Conservation (phyloP, 2,113 vertebrate species). For the Brachypodius melanocephalos region DNA sequence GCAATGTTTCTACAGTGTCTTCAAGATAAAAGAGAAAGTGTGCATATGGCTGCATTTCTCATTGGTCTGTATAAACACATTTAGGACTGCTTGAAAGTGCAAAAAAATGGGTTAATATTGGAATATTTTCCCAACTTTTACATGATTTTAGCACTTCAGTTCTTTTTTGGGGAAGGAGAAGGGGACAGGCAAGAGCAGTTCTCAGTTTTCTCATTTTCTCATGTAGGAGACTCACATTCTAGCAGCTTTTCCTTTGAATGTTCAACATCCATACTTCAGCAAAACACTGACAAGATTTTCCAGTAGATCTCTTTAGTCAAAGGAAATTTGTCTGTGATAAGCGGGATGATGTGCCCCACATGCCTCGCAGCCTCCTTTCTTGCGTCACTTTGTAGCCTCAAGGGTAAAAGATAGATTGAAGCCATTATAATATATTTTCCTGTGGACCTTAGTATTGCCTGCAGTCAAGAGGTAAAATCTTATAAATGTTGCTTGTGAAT, state of each 20-base stretch:
- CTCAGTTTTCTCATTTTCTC: neutral
- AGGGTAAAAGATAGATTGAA: neutral
- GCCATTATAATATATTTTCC: neutral
- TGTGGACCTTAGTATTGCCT: neutral
- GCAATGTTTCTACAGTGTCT: neutral
- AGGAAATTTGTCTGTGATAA: neutral
- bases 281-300: neutral
- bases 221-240: neutral
- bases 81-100: neutral
- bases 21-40: neutral
- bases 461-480: neutral
- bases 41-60: neutral
- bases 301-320: neutral
- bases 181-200: fast-evolving
- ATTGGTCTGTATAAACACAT: neutral
- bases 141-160: neutral
- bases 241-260: neutral
- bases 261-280: neutral
- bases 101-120: neutral
- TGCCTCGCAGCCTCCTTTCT: neutral
- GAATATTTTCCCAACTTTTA: neutral
- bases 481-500: neutral
- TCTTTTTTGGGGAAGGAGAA: too few relatives aligned
- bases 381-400: fast-evolving
- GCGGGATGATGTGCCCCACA: neutral